Conservation (phyloP, 2,888 invertebrate genomes). For the Calameuta idolon region DNA sequence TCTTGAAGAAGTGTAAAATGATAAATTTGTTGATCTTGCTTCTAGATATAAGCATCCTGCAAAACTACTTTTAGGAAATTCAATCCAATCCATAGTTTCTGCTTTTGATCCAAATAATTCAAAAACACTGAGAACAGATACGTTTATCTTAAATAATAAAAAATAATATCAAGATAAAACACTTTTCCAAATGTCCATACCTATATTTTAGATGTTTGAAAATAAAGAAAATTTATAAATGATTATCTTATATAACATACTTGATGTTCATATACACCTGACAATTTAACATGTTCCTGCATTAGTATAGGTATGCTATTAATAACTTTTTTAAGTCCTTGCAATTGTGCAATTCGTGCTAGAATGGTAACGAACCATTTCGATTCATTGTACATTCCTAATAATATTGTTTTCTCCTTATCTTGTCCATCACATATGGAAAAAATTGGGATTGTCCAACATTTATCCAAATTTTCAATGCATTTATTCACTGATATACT, state of each 20-base stretch:
- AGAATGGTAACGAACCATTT: conserved; percentile 41
- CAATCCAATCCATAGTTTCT: conserved; percentile 35
- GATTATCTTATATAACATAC: not conserved
- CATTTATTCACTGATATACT: conserved; percentile 41
- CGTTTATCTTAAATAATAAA: not conserved
- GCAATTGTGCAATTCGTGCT: conserved; percentile 24
- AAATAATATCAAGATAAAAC: not conserved
- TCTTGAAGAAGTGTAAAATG: conserved; percentile 35
- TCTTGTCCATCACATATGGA: conserved; percentile 43
- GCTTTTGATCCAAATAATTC: conserved; percentile 43
- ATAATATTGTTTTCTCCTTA: conserved; percentile 32
- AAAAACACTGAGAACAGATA: conserved; percentile 34
- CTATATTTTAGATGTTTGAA: not conserved
- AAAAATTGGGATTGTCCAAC: conserved; percentile 37
- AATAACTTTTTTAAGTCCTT: conserved; percentile 14
- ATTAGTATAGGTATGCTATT: conserved; percentile 24
- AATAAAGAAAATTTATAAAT: not conserved
- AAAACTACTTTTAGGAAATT: conserved; percentile 31
- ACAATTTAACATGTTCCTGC: conserved; percentile 32
- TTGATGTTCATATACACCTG: conserved; percentile 10
- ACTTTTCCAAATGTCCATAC: not conserved
- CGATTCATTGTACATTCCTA: conserved; percentile 30
- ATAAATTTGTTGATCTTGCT: conserved; percentile 34
- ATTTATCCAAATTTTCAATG: conserved; percentile 28
- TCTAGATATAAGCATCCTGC: conserved; percentile 45